Conservation (phyloP, 2,797 vertebrate species). For the Lepilemur ruficaudatus region DNA sequence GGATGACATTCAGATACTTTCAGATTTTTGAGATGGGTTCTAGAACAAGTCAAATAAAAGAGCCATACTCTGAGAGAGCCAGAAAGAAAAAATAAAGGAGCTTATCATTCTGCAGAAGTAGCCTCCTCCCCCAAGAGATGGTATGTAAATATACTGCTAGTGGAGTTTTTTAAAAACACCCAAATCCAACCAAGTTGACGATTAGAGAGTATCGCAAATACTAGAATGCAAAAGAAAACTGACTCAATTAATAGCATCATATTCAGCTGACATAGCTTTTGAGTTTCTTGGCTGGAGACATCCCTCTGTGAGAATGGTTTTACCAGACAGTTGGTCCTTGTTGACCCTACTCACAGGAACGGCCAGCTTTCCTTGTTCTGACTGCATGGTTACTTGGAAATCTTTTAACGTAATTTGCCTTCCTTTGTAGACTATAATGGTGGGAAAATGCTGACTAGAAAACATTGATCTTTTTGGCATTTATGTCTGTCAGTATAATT, state of each 20-base stretch:
- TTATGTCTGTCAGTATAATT: neutral
- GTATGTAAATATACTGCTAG: neutral
- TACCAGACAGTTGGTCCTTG: neutral
- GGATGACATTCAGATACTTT: neutral
- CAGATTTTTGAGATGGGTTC: neutral
- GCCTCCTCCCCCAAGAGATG: neutral
- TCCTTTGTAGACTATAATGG: neutral
- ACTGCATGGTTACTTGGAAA: neutral
- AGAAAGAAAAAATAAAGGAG: neutral
- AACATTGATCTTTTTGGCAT: neutral
- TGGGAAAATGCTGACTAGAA: neutral
- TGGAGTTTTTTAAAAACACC: neutral
- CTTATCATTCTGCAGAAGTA: neutral
- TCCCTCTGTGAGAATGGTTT: neutral
- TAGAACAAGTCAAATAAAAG: neutral
- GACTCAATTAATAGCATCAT: neutral
- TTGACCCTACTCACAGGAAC: neutral
- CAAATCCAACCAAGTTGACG: neutral
- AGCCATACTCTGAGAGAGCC: neutral
- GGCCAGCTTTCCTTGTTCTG: neutral
- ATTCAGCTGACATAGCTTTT: neutral
- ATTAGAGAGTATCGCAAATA: neutral
- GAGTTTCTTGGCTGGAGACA: neutral
- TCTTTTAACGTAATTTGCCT: neutral
- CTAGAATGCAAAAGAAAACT: neutral